A percentile compares a stretch with the other conserved stretches of the same genome.
Evolutionary conservation across 2,888 invertebrate genomes (phyloP).

Genomic region (Tachina grossa): DNA sequence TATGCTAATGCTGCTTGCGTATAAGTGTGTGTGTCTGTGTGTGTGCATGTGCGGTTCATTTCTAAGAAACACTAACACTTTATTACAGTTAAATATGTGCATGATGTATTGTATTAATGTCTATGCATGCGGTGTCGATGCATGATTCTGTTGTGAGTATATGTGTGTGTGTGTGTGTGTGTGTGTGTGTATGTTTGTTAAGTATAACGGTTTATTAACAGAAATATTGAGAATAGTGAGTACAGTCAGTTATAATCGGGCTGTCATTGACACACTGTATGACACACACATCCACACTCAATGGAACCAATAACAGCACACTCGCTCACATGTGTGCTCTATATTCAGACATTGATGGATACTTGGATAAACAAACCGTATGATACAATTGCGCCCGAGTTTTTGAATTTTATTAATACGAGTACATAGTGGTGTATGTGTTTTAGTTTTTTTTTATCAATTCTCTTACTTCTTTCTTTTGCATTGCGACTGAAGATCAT

Average conservation of each 20-base stretch:
- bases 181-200: conserved; percentile 1
- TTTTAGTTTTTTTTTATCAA: neutral
- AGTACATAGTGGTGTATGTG: neutral
- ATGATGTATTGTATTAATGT: conserved; percentile 16
- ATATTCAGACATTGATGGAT: conserved; percentile 66
- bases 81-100: conserved; percentile 22
- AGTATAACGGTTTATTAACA: conserved; percentile 52
- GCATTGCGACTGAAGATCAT: neutral
- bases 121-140: neutral
- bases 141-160: neutral
- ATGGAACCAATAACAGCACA: neutral
- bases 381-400: conserved; percentile 14
- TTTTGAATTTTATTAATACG: conserved; percentile 34
- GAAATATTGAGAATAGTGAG: conserved; percentile 44
- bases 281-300: conserved; percentile 3
- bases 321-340: conserved; percentile 19
- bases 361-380: conserved; percentile 34
- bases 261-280: conserved; percentile 63
- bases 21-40: neutral
- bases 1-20: conserved; percentile 25
- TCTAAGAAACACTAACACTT: conserved; percentile 55
- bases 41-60: neutral
- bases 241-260: conserved; percentile 60
- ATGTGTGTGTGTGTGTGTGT: neutral
- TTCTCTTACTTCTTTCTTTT: neutral